Percentiles rank a stretch among this genome's conserved stretches.
phyloP scores from a whole-genome alignment of 35 echinoderm and acorn worm genomes.

The Apostichopus parvimensis region DNA sequence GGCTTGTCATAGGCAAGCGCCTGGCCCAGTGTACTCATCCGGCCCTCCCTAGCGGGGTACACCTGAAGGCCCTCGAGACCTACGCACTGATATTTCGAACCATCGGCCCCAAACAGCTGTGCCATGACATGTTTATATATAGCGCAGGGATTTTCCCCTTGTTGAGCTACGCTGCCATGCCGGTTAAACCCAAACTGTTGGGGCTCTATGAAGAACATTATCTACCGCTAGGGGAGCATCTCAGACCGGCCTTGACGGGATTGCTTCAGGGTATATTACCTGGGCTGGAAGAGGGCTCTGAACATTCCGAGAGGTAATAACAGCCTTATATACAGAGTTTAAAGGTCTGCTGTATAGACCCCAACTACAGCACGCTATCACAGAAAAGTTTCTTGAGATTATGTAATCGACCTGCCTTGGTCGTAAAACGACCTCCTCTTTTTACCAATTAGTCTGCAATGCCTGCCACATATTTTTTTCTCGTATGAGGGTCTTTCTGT shows the following conservation, averaged over 20 bases:
- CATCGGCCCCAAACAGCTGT: constrained; percentile 86
- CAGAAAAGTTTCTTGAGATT: too few species aligned
- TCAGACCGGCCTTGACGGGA: constrained; percentile 90
- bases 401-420: too few species aligned
- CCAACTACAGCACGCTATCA: too few species aligned
- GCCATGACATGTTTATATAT: constrained; percentile 98
- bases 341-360: too few species aligned
- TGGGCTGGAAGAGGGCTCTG: constrained; percentile 96
- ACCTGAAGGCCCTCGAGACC: constrained; percentile 96
- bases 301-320: constrained; percentile 82
- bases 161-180: constrained; percentile 93
- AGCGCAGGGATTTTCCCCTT: constrained; percentile 95
- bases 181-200: constrained; percentile 88
- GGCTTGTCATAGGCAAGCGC: constrained; percentile 91
- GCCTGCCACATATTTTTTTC: too few species aligned
- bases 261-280: constrained; percentile 89
- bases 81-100: constrained; percentile 97
- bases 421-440: too few species aligned
- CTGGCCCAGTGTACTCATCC: constrained; percentile 99
- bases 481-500: too few species aligned
- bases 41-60: constrained; percentile 95
- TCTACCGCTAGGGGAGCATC: constrained; percentile 86
- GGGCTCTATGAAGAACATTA: constrained; percentile 97
- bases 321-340: too few species aligned
- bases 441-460: too few species aligned